phyloP scores from a whole-genome alignment of 2,888 invertebrate genomes.

The Pammene fasciana region DNA sequence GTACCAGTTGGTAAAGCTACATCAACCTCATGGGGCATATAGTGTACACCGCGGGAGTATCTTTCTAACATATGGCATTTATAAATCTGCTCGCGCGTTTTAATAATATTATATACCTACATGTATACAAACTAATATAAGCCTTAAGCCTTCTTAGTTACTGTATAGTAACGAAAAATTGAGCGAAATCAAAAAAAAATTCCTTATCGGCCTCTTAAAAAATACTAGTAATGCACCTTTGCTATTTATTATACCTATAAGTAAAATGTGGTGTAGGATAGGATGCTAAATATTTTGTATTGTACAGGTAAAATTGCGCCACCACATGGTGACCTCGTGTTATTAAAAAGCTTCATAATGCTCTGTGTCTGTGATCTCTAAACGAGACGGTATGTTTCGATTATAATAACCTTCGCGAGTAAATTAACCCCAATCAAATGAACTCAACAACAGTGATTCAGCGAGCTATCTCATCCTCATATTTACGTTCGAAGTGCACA shows the following conservation, averaged over 20 bases:
- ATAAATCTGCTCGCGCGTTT: background rate
- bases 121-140: too few relatives aligned
- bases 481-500: slow-evolving; percentile 40
- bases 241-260: too few relatives aligned
- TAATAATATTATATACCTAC: too few relatives aligned
- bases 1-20: background rate
- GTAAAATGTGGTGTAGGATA: too few relatives aligned
- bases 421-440: slow-evolving; percentile 14
- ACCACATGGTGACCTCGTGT: background rate
- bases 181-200: too few relatives aligned
- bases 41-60: background rate
- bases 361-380: too few relatives aligned
- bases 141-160: too few relatives aligned
- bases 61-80: background rate
- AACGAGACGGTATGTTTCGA: background rate
- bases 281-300: too few relatives aligned
- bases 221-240: too few relatives aligned
- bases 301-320: too few relatives aligned
- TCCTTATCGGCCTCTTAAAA: too few relatives aligned
- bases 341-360: background rate
- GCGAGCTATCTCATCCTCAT: slow-evolving; percentile 17
- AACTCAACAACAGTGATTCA: slow-evolving; percentile 16
- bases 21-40: background rate
- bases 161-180: too few relatives aligned
- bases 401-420: background rate